phyloP scores from a whole-genome alignment of 1,140 invertebrate genomes.

The Drosophila fuyamai region DNA sequence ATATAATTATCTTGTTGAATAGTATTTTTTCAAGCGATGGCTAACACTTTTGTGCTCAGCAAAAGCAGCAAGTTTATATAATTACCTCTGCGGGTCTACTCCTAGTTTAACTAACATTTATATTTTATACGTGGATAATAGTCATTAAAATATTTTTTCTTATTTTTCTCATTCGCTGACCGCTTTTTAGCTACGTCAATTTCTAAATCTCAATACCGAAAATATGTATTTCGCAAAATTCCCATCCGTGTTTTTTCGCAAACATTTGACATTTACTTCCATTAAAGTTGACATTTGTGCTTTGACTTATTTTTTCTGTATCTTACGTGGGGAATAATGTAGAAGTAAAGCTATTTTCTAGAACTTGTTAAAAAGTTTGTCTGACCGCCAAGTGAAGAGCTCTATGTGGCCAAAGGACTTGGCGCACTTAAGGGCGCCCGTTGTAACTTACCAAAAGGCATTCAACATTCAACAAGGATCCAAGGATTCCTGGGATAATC shows the following conservation, averaged over 20 bases:
- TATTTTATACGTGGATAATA: slow-evolving; percentile 29
- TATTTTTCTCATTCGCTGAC: background rate
- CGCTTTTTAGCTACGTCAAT: background rate
- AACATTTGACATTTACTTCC: slow-evolving; percentile 4
- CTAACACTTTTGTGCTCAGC: slow-evolving; percentile 61
- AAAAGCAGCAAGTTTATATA: slow-evolving; percentile 43
- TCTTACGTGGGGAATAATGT: slow-evolving; percentile 14
- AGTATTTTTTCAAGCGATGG: slow-evolving; percentile 16
- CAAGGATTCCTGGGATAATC: slow-evolving; percentile 46
- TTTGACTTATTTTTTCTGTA: slow-evolving; percentile 3
- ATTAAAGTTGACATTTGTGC: slow-evolving; percentile 6
- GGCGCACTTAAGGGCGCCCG: slow-evolving; percentile 2
- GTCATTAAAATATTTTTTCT: background rate
- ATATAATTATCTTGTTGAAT: slow-evolving; percentile 12
- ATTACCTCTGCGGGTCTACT: slow-evolving; percentile 11
- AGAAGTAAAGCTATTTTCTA: slow-evolving; percentile 21
- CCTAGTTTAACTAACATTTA: slow-evolving; percentile 31
- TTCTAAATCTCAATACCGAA: slow-evolving; percentile 19
- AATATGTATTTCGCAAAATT: background rate
- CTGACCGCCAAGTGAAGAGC: slow-evolving; percentile 26
- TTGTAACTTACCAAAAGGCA: slow-evolving; percentile 22
- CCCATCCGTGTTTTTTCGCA: background rate
- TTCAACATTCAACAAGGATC: slow-evolving; percentile 24
- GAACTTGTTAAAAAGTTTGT: slow-evolving; percentile 63
- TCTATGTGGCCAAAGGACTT: slow-evolving; percentile 14